Evolutionary conservation across 2,797 vertebrate species (phyloP).

Genomic region (Mionectes olivaceus): DNA sequence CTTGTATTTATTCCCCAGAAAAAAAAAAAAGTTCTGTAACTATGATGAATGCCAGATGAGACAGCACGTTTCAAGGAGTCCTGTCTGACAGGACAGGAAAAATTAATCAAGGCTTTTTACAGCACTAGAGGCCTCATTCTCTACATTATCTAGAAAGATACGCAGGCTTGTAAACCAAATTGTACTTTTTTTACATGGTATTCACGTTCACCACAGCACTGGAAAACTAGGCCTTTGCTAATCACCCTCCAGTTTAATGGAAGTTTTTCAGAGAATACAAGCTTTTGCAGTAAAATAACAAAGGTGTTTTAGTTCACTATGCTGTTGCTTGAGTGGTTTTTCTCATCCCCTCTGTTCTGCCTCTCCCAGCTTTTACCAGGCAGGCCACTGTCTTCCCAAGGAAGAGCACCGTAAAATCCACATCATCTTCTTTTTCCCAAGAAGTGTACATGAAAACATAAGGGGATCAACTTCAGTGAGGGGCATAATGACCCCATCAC

Average conservation of each 20-base stretch:
- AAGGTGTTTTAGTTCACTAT: background rate
- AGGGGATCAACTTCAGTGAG: background rate
- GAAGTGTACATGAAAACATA: rapidly evolving
- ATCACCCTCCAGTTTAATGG: background rate
- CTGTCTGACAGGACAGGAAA: background rate
- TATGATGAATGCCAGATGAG: background rate
- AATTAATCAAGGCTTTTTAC: background rate
- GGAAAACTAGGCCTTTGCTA: background rate
- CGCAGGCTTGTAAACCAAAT: background rate
- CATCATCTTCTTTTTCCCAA: rapidly evolving
- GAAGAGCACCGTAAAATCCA: background rate
- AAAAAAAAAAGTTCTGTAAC: background rate
- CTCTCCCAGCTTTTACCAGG: background rate
- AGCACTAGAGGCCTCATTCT: background rate
- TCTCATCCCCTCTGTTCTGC: rapidly evolving
- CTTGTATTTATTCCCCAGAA: conserved; percentile 15
- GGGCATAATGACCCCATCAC: background rate
- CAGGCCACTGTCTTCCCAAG: background rate
- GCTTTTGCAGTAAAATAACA: background rate
- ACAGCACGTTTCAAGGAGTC: background rate
- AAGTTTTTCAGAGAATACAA: background rate
- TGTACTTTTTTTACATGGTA: background rate
- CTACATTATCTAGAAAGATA: background rate
- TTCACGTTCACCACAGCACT: background rate
- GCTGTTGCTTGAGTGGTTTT: background rate